Evolutionary conservation across 2,888 invertebrate species (phyloP).

Genomic region (Nebria brevicollis): DNA sequence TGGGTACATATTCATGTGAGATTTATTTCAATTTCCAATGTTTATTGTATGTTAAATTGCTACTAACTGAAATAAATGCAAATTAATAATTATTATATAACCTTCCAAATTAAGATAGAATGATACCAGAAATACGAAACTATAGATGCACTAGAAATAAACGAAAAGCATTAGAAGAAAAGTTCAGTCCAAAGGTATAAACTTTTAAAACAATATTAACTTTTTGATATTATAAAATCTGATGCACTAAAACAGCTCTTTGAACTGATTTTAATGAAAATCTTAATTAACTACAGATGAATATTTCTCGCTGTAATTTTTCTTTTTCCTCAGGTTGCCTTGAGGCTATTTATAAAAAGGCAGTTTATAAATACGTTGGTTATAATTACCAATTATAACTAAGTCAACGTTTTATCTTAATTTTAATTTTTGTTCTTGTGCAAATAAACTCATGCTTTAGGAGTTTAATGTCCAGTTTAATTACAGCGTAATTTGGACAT

Average conservation of each 20-base stretch:
- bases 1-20: no score
- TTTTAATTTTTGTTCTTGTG: neutral
- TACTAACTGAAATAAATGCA: no score
- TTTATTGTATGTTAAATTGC: no score
- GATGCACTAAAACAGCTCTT: neutral
- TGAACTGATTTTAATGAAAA: neutral
- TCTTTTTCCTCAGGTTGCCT: neutral
- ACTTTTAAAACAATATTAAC: neutral
- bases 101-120: neutral
- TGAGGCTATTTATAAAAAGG: neutral
- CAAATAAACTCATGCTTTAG: neutral
- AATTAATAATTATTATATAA: no score
- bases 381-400: neutral
- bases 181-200: neutral
- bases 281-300: neutral
- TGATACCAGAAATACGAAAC: neutral
- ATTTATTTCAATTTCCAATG: no score
- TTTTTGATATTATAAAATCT: neutral
- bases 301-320: neutral
- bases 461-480: no score
- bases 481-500: no score
- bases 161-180: neutral
- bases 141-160: neutral
- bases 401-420: neutral
- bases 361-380: neutral